These are phyloP conservation scores for Elysia chlorotica DNA, from an alignment of 1,140 invertebrate genomes.

Conservation along the genomic window DNA sequence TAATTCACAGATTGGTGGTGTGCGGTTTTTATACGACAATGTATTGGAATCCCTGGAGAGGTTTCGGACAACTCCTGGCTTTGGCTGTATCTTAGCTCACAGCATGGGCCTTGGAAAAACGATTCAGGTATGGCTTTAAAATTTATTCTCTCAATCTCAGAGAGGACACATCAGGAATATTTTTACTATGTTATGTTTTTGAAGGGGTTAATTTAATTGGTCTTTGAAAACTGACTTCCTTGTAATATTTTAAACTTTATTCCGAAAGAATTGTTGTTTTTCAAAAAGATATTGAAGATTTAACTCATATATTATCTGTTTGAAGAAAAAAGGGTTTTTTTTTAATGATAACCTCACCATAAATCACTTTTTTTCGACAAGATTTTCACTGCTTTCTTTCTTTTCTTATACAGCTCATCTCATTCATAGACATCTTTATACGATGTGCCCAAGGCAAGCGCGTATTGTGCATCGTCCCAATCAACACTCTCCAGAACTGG, in stretches of 20 bases:
- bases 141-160: too few species aligned
- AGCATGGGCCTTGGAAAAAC: conserved; percentile 99
- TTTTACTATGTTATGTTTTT: too few species aligned
- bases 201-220: too few species aligned
- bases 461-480: conserved; percentile 96
- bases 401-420: conserved; percentile 69
- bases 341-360: not conserved
- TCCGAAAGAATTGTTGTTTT: not conserved
- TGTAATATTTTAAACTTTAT: not conserved
- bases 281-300: not conserved
- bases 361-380: not conserved
- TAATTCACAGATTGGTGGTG: conserved; percentile 82
- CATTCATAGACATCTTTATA: conserved; percentile 95
- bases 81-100: conserved; percentile 97
- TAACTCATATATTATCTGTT: not conserved
- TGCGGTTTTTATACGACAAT: conserved; percentile 95
- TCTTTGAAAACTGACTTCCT: too few species aligned
- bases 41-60: conserved; percentile 89
- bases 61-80: conserved; percentile 87
- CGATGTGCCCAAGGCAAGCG: conserved; percentile 85
- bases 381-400: not conserved
- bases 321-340: not conserved
- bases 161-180: too few species aligned
- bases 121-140: conserved; percentile 70
- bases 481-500: conserved; percentile 99